A percentile compares a stretch with the other conserved stretches of the same genome.
These are phyloP conservation scores for Morus bassanus DNA, from an alignment of 2,797 vertebrate species.

Conservation along the genomic window DNA sequence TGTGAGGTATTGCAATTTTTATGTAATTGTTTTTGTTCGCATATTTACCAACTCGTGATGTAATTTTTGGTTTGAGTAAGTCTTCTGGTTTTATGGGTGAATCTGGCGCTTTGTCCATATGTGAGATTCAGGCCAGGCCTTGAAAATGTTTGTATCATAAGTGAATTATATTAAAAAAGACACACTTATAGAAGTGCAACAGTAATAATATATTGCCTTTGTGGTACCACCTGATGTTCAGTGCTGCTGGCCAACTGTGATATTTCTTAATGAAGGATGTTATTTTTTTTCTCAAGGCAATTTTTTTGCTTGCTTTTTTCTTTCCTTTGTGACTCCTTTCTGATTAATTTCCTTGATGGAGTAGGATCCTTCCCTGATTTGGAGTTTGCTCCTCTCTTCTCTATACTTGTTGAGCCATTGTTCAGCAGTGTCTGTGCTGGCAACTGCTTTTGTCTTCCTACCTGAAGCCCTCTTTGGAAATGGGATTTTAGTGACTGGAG, in stretches of 20 bases:
- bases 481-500: not conserved
- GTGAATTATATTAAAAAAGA: not conserved
- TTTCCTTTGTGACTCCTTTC: constrained; percentile 1
- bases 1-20: not conserved
- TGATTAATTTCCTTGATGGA: constrained; percentile 12
- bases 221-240: constrained; percentile 11
- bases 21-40: not conserved
- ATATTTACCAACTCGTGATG: not conserved
- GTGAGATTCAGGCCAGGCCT: not conserved
- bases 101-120: not conserved
- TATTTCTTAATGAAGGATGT: constrained; percentile 54
- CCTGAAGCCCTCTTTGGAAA: not conserved
- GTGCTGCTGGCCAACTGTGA: not conserved
- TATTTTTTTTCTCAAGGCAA: not conserved
- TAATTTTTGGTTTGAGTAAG: not conserved
- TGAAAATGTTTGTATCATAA: not conserved
- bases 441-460: not conserved
- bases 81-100: not conserved
- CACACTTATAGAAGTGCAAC: not conserved
- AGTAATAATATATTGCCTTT: constrained; percentile 34
- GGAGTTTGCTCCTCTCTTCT: not conserved
- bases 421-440: not conserved
- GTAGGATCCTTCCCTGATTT: not conserved
- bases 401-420: not conserved
- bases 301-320: constrained; percentile 9